Conservation (phyloP, 2,797 vertebrate species). For the Potorous gilbertii region DNA sequence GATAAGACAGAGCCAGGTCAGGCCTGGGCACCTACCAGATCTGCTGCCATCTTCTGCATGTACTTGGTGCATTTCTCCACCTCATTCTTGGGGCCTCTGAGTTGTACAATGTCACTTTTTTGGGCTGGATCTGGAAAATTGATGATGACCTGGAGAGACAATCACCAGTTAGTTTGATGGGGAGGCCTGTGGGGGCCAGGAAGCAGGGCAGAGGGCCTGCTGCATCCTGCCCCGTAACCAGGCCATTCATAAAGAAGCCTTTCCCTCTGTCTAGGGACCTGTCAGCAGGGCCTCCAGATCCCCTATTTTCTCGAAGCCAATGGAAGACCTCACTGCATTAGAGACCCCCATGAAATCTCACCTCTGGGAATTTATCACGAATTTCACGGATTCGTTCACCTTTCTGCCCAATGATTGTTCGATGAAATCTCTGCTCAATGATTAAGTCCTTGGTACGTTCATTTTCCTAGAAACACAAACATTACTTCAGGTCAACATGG, state of each 20-base stretch:
- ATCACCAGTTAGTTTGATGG: not conserved
- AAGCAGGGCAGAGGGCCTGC: not conserved
- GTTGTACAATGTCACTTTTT: constrained; percentile 97
- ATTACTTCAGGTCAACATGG: not conserved
- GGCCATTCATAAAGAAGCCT: not conserved
- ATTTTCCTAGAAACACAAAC: constrained; percentile 90
- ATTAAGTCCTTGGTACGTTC: constrained; percentile 99
- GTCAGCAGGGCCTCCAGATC: not conserved
- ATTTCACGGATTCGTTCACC: constrained; percentile 98
- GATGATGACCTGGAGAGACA: constrained; percentile 92
- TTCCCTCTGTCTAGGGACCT: not conserved
- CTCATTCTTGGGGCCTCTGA: constrained; percentile 95
- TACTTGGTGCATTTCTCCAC: constrained; percentile 99
- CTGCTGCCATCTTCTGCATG: constrained; percentile 98
- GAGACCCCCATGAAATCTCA: constrained; percentile 61
- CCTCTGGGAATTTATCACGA: constrained; percentile 98
- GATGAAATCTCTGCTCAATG: constrained; percentile 98
- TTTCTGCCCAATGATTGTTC: constrained; percentile 99
- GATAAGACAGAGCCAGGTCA: not conserved
- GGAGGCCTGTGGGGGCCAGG: not conserved
- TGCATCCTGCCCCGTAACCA: not conserved
- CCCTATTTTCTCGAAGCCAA: too few relatives aligned
- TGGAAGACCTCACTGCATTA: rapidly evolving
- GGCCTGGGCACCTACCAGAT: constrained; percentile 86
- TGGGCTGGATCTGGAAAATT: constrained; percentile 98